Evolutionary conservation across 2,113 vertebrate species (phyloP).

Genomic region (Lagopus muta): DNA sequence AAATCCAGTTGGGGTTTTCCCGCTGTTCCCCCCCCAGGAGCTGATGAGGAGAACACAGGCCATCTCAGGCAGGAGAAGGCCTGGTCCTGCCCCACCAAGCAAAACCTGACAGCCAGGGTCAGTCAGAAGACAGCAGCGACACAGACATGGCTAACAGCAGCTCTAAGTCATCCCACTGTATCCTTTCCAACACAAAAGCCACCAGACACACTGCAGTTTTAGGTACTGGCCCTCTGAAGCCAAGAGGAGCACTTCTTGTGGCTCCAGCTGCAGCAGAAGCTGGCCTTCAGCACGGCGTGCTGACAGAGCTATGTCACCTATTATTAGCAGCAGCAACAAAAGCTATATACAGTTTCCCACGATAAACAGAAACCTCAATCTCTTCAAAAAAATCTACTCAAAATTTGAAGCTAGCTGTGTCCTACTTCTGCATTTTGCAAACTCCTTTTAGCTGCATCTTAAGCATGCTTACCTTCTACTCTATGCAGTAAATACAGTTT

Average conservation of each 20-base stretch:
- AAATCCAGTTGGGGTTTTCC: not conserved
- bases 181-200: not conserved
- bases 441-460: not conserved
- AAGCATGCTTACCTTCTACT: not conserved
- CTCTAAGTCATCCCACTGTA: not conserved
- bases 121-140: not conserved
- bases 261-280: not conserved
- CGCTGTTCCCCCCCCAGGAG: no score
- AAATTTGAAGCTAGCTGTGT: not conserved
- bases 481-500: not conserved
- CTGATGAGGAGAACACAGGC: no score
- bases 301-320: not conserved
- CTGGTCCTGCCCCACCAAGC: no score
- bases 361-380: conserved; percentile 26
- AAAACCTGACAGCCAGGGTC: not conserved
- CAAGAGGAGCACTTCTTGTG: accelerated
- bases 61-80: no score
- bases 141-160: not conserved
- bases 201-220: not conserved
- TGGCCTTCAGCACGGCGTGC: not conserved
- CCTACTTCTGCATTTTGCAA: not conserved
- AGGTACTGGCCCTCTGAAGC: not conserved
- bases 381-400: conserved; percentile 12
- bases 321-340: conserved; percentile 47
- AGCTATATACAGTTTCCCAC: conserved; percentile 10